Conservation (phyloP, 2,888 invertebrate genomes). For the Pandemis heparana region DNA sequence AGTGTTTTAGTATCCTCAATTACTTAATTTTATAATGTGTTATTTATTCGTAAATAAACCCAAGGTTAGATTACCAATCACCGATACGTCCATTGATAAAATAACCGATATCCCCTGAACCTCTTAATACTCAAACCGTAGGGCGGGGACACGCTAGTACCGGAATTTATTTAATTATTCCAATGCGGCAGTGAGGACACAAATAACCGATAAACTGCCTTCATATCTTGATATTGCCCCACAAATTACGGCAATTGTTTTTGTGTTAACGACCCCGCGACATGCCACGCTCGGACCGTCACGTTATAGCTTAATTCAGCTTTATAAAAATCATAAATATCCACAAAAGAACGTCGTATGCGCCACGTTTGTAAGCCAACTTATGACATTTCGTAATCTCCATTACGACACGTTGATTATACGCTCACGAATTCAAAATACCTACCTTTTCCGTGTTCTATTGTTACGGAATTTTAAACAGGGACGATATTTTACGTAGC, state of each 20-base stretch:
- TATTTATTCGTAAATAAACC: conserved; percentile 5
- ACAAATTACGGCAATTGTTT: conserved; percentile 76
- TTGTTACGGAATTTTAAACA: conserved; percentile 20
- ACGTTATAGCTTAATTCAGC: conserved; percentile 38
- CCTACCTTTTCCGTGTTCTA: conserved; percentile 18
- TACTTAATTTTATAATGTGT: not conserved
- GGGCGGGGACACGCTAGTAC: conserved; percentile 52
- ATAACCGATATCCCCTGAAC: conserved; percentile 18
- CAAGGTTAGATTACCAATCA: conserved; percentile 2
- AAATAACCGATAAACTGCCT: conserved; percentile 66
- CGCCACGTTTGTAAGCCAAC: not conserved
- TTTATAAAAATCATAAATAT: conserved; percentile 22
- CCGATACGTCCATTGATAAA: conserved; percentile 10
- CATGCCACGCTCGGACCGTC: conserved; percentile 57
- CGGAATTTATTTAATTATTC: conserved; percentile 69
- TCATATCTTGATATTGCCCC: conserved; percentile 68
- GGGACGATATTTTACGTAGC: conserved; percentile 9
- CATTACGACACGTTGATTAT: conserved; percentile 8
- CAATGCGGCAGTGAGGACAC: conserved; percentile 53
- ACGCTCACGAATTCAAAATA: conserved; percentile 14
- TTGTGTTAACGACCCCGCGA: conserved; percentile 64
- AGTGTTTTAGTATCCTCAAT: not conserved
- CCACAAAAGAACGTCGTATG: not conserved
- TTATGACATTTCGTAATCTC: conserved; percentile 3
- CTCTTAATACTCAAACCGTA: conserved; percentile 32